phyloP scores from a whole-genome alignment of 2,113 vertebrate species.

The Dendrocopos noguchii region DNA sequence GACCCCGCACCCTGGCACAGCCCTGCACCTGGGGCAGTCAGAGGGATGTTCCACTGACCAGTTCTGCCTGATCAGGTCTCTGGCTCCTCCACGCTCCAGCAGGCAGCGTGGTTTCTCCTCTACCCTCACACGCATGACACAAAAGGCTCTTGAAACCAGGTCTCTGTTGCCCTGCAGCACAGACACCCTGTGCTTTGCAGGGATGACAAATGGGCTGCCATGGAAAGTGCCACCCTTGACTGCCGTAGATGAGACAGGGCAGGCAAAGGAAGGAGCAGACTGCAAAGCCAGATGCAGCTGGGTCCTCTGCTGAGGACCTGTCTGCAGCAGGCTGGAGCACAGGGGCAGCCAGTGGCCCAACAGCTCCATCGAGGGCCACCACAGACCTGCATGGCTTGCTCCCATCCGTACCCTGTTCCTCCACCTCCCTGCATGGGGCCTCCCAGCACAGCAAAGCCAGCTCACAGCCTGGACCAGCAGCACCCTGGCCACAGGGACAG shows the following conservation, averaged over 20 bases:
- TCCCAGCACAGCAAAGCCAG: not conserved
- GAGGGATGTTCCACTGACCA: not conserved
- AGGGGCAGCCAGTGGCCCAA: not conserved
- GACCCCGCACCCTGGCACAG: not conserved
- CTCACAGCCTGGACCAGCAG: not conserved
- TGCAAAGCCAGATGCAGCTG: rapidly evolving
- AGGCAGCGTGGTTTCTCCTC: not conserved
- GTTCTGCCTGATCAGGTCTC: not conserved
- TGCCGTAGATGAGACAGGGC: not conserved
- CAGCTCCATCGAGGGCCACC: not conserved
- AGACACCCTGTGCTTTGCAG: not conserved
- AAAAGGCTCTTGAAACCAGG: not conserved
- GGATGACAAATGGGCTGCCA: not conserved
- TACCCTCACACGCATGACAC: not conserved
- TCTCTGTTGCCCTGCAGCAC: rapidly evolving
- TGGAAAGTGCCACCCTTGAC: rapidly evolving
- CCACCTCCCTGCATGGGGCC: not conserved
- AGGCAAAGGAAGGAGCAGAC: not conserved
- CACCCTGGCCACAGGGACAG: rapidly evolving
- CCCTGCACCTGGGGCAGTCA: not conserved
- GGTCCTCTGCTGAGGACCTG: not conserved
- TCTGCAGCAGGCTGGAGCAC: not conserved
- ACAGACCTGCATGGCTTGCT: rapidly evolving
- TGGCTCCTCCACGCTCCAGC: rapidly evolving
- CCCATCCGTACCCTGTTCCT: rapidly evolving